phyloP scores from a whole-genome alignment of 2,113 vertebrate genomes.

The Etheostoma spectabile region DNA sequence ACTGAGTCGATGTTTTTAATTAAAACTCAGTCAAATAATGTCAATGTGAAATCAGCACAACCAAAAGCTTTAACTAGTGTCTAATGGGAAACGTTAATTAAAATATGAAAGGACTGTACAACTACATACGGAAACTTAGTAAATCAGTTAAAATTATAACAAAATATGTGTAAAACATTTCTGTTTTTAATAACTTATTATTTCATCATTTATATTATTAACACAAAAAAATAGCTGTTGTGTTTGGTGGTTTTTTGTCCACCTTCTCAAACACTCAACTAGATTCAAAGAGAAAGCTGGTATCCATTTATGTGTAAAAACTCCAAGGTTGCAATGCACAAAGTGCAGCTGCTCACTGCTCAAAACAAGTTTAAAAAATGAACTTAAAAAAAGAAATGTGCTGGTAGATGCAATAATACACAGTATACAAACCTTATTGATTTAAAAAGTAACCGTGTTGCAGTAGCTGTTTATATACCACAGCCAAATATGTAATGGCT shows the following conservation, averaged over 20 bases:
- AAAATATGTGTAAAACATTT: background rate
- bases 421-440: background rate
- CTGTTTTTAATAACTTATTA: background rate
- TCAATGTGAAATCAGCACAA: slow-evolving; percentile 55
- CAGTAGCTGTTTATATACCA: background rate
- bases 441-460: slow-evolving; percentile 13
- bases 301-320: background rate
- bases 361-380: background rate
- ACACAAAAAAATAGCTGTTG: no score
- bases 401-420: slow-evolving; percentile 4
- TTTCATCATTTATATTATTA: no score
- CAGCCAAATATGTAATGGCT: background rate
- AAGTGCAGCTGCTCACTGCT: background rate
- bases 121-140: slow-evolving; percentile 46
- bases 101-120: slow-evolving; percentile 36
- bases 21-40: slow-evolving; percentile 65
- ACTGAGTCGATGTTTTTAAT: slow-evolving; percentile 74
- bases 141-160: slow-evolving; percentile 16
- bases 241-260: slow-evolving; percentile 6
- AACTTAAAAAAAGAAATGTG: slow-evolving; percentile 7
- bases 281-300: slow-evolving; percentile 5
- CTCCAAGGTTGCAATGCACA: background rate
- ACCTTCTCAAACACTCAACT: slow-evolving; percentile 4
- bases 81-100: slow-evolving; percentile 64
- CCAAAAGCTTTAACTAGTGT: slow-evolving; percentile 57